phyloP scores from a whole-genome alignment of 2,797 vertebrate genomes.

The Enteromius argenteus region DNA sequence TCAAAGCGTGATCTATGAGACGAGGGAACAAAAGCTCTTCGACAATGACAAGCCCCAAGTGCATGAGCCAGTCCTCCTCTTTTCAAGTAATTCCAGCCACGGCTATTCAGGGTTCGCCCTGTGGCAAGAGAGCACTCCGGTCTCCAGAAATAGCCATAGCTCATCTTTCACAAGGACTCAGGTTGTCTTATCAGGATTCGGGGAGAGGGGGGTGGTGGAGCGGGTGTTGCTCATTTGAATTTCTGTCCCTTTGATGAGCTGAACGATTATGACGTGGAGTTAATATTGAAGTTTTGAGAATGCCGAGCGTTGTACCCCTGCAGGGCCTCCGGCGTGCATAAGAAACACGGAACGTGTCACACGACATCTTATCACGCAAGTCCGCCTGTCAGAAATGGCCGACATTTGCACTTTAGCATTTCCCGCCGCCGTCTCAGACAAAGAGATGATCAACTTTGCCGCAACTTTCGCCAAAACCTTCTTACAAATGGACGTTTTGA shows the following conservation, averaged over 20 bases:
- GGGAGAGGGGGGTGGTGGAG: slow-evolving; percentile 3
- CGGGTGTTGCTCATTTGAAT: slow-evolving; percentile 77
- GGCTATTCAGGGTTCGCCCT: slow-evolving; percentile 86
- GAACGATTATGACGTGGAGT: slow-evolving; percentile 73
- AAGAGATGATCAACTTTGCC: slow-evolving; percentile 44
- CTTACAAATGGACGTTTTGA: neutral
- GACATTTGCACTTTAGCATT: slow-evolving; percentile 68
- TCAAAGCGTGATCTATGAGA: slow-evolving; percentile 79
- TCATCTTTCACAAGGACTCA: slow-evolving; percentile 86
- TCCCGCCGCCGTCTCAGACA: slow-evolving; percentile 48
- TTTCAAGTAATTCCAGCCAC: slow-evolving; percentile 82
- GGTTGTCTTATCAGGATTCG: slow-evolving; percentile 78
- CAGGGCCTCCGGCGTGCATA: slow-evolving; percentile 62
- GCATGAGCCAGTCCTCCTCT: slow-evolving; percentile 76
- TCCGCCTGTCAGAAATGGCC: slow-evolving; percentile 64
- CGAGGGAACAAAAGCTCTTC: slow-evolving; percentile 77
- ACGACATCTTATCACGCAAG: slow-evolving; percentile 73
- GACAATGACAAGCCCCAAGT: slow-evolving; percentile 83
- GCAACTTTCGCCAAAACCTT: slow-evolving; percentile 21
- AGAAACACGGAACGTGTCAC: slow-evolving; percentile 74
- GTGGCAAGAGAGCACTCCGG: slow-evolving; percentile 80
- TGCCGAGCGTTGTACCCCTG: slow-evolving; percentile 66
- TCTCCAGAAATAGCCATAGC: slow-evolving; percentile 85
- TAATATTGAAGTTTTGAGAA: slow-evolving; percentile 80
- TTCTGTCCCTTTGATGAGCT: slow-evolving; percentile 76